Base-by-base conservation (phyloP, 2,888 invertebrate species). In the Meiosimyza platycephala region DNA sequence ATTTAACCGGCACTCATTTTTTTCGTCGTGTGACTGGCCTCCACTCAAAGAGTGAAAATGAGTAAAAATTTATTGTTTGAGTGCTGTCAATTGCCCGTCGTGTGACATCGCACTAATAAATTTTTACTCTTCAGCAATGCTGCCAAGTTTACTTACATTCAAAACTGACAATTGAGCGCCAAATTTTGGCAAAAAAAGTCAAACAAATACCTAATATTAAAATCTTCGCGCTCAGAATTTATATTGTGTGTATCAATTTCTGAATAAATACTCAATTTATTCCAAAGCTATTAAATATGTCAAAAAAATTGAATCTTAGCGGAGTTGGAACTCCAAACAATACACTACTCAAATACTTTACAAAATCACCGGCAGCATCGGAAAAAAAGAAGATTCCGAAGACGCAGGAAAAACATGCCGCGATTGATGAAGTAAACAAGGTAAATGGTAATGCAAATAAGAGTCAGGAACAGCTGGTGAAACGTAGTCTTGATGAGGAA, bases 311-410 rank as follows among this genome's bases (percentile, higher is more conserved):
- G 1, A 85, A 84, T 72, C 80, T 80, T 12, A 76, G 74, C 59
- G 74, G 75, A 9, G 78, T 79, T 28, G 81, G 82, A 1, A 85
- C 85, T 4, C 84, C 85, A 3, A 82, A 78, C 22, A 92, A 93
- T 80, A 93, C 92, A 0, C 82, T 93, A 15, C 90, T 92, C 63
- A 93, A 93, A 82, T 93, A 93, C 82, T 93, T 93, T 79, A 84
- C 89, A 2, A 90, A 90, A 84, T 91, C 91, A 1, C 91, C 92
- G 9, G 89, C 89, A 1, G 81, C 88, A 6, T 73, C 80, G 7
- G 80, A 80, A 18, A 85, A 82, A 71, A 83, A 81, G 71, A 80
- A 80, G 74, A 76, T 80, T 33, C 51, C 76, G 6, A 76, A 76
- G 7, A 75, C 76, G 2, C 75, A 80, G 0, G 79, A 79, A 59